Evolutionary conservation across 2,113 vertebrate genomes (phyloP).

Genomic region (Seriola dumerili): DNA sequence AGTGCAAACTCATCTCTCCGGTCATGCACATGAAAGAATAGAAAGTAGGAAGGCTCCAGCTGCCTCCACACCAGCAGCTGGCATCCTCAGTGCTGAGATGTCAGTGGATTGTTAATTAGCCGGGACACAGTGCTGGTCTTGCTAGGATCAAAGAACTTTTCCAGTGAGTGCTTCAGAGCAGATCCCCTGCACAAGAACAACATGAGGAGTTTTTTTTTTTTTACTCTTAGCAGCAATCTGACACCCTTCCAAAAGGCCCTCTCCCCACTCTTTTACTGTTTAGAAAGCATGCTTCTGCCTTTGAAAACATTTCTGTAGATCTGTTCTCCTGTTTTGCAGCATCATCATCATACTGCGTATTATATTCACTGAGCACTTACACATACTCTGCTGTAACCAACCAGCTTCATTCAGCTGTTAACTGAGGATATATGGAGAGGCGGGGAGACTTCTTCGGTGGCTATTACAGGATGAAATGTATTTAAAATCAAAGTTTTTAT

Average conservation of each 20-base stretch:
- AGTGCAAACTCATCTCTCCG: constrained; percentile 11
- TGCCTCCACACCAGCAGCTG: constrained; percentile 49
- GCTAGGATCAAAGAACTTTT: constrained; percentile 52
- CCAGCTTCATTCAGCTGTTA: too few species aligned
- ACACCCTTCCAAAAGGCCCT: background rate
- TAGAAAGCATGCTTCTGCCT: background rate
- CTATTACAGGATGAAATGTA: too few species aligned
- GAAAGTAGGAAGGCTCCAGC: constrained; percentile 26
- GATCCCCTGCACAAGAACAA: constrained; percentile 9
- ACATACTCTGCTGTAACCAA: too few species aligned
- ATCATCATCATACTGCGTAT: too few species aligned
- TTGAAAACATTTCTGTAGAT: background rate
- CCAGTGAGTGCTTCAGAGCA: constrained; percentile 31
- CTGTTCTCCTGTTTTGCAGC: background rate
- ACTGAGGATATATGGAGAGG: too few species aligned
- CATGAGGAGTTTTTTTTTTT: constrained; percentile 10
- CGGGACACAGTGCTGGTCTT: constrained; percentile 34
- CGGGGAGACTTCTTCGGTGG: too few species aligned
- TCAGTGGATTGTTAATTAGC: constrained; percentile 55
- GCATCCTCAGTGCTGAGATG: constrained; percentile 23
- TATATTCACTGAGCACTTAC: too few species aligned
- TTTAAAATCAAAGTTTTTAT: too few species aligned
- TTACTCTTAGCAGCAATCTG: background rate
- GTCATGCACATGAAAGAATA: constrained; percentile 42
- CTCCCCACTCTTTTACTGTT: background rate